Base-by-base conservation (phyloP, 2,888 invertebrate genomes). In the Eumerus sabulonum region DNA sequence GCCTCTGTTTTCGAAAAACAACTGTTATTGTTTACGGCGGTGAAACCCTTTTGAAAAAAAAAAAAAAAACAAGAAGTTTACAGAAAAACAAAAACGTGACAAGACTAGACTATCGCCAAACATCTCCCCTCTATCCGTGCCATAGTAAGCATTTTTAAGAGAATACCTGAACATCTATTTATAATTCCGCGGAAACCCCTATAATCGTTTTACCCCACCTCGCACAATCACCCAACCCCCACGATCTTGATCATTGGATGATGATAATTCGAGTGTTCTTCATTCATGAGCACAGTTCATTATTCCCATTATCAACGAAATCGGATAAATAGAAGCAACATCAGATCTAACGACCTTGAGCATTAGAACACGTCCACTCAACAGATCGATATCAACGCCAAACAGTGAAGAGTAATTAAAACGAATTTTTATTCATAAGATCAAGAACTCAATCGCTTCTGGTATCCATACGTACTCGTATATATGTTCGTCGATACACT, bases 281-380 rank as follows among this genome's bases (percentile, higher is more conserved):
- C 71, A 71, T 71, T 71, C 62, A 71, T 62, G 56, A 63, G 48
- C 44, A 42, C 56, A 63, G 62, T 56, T 63, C 50, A 44, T 63
- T 50, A 60, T 76, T 60, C 59, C n/a, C 40, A 76, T 44, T 18
- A 48, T 40, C 60, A n/a, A 19, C 12, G n/a, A 53, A 57, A 12
- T 12, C 9, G 17, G 44, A 14, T 36, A 12, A 19, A n/a, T 38
- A 17, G 48, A 56, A 13, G n/a, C 40, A 53, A 62, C 62, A 56
- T 42, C 27, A 48, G 54, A 54, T 50, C 48, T n/a, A 40, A 19
- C 47, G 66, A 54, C 72, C 59, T 27, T 73, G 72, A 73, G 2
- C 3, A 66, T 54, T 53, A 13, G 40, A 59, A 42, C 13, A 48
- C 53, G 47, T 54, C 59, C 44, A 13, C 11, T 13, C 19, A 50